These are phyloP conservation scores for Embiotoca jacksoni DNA, from an alignment of 2,113 vertebrate genomes.

Conservation along the genomic window DNA sequence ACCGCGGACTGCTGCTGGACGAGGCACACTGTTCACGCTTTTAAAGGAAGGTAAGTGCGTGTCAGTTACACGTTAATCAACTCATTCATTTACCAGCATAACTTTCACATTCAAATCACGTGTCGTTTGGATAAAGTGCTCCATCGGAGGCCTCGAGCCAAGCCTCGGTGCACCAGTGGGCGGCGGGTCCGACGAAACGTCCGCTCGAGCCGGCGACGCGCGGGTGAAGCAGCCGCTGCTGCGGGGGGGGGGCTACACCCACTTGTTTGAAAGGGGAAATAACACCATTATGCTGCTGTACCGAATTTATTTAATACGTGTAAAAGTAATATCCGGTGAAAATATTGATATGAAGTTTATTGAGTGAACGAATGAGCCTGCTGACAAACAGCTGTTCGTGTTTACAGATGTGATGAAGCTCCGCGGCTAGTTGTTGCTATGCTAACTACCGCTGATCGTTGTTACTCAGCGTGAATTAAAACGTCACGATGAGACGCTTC, in stretches of 20 bases:
- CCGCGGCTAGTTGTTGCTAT: too few species aligned
- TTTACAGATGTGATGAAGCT: too few species aligned
- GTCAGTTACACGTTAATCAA: too few species aligned
- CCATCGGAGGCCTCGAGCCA: conserved; percentile 62
- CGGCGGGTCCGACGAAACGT: conserved; percentile 18
- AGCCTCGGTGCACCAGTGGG: conserved; percentile 66
- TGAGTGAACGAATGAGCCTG: background rate
- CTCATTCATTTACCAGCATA: background rate
- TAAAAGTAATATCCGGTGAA: too few species aligned
- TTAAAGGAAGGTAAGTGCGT: conserved; percentile 28
- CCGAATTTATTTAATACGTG: accelerated
- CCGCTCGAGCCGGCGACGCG: background rate
- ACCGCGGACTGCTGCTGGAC: background rate
- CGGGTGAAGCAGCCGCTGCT: background rate
- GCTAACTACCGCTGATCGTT: too few species aligned
- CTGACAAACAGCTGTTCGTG: background rate
- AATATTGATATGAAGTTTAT: too few species aligned
- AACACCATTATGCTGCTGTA: background rate
- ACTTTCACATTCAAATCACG: background rate
- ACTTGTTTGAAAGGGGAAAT: background rate
- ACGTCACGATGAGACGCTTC: too few species aligned
- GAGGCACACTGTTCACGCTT: conserved; percentile 6
- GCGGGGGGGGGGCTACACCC: too few species aligned
- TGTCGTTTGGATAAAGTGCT: background rate
- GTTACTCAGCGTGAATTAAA: too few species aligned